Conservation (phyloP, 37 sponge, comb jelly and placozoan genomes). For the Eunapius fragilis region DNA sequence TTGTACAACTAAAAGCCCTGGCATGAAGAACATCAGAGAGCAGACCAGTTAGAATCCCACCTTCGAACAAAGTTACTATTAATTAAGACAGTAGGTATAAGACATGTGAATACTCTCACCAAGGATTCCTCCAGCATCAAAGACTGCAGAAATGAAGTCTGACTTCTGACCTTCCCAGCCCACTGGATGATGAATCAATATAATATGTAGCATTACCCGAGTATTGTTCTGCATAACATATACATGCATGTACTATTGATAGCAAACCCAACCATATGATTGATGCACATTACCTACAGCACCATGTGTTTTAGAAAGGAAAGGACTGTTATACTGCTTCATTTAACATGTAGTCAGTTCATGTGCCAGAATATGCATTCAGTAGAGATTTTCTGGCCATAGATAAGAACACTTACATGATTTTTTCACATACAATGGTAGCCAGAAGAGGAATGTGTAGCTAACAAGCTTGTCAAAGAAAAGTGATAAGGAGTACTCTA, state of each 20-base stretch:
- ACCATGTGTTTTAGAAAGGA: too few relatives aligned
- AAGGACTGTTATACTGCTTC: too few relatives aligned
- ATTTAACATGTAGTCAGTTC: too few relatives aligned
- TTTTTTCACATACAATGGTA: constrained; percentile 75
- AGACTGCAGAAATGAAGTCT: constrained; percentile 68
- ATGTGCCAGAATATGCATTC: too few relatives aligned
- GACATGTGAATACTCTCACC: constrained; percentile 39
- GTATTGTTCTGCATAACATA: too few relatives aligned
- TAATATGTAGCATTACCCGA: too few relatives aligned
- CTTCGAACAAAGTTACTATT: not conserved
- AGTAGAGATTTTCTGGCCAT: too few relatives aligned
- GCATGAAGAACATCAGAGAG: constrained; percentile 69
- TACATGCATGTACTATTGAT: too few relatives aligned
- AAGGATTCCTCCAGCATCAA: constrained; percentile 86
- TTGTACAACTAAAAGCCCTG: constrained; percentile 59
- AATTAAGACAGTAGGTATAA: not conserved
- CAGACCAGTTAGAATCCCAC: constrained; percentile 55
- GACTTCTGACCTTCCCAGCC: constrained; percentile 37
- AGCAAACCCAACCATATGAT: too few relatives aligned
- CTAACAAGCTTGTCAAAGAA: constrained; percentile 83
- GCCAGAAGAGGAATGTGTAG: constrained; percentile 91
- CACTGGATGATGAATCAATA: constrained; percentile 4
- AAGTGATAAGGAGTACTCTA: constrained; percentile 77
- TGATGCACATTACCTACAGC: too few relatives aligned
- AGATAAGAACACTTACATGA: constrained; percentile 7